These are phyloP conservation scores for Magallana gigas DNA, from an alignment of 1,140 invertebrate genomes.

Conservation along the genomic window DNA sequence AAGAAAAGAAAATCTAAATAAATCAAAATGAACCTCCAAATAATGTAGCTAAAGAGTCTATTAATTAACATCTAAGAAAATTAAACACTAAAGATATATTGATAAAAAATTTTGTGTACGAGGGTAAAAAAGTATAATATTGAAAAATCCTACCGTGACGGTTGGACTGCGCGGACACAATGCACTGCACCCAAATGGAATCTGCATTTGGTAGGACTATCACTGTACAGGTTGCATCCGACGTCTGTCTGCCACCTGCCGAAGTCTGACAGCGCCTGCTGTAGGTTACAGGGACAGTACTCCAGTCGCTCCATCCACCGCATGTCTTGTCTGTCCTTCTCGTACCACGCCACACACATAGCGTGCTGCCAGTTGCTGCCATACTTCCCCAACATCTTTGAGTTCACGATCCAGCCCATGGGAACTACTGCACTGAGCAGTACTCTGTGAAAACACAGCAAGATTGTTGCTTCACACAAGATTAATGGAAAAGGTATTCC, in stretches of 20 bases:
- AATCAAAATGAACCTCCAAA: no score
- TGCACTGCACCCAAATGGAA: slow-evolving; percentile 93
- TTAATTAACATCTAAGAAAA: no score
- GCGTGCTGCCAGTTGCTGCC: slow-evolving; percentile 66
- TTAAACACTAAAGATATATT: no score
- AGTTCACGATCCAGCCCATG: slow-evolving; percentile 71
- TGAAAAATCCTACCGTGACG: slow-evolving; percentile 81
- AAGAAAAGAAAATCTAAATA: no score
- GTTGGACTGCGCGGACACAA: slow-evolving; percentile 94
- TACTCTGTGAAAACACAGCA: slow-evolving; percentile 53
- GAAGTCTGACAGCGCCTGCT: slow-evolving; percentile 94
- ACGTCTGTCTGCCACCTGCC: slow-evolving; percentile 94
- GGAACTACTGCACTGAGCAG: slow-evolving; percentile 61
- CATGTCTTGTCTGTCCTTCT: slow-evolving; percentile 61
- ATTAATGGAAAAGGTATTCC: no score
- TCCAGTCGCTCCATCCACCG: slow-evolving; percentile 78
- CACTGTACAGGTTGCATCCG: slow-evolving; percentile 88
- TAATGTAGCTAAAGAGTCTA: no score
- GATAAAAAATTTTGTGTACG: no score
- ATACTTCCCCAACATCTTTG: slow-evolving; percentile 54
- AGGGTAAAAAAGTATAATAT: not conserved
- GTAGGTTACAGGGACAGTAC: slow-evolving; percentile 93
- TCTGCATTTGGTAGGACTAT: slow-evolving; percentile 91
- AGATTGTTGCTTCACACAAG: no score
- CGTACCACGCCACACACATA: slow-evolving; percentile 67